A percentile compares a stretch with the other conserved stretches of the same genome.
These are phyloP conservation scores for Agrochola circellaris DNA, from an alignment of 2,888 invertebrate species.

Conservation along the genomic window DNA sequence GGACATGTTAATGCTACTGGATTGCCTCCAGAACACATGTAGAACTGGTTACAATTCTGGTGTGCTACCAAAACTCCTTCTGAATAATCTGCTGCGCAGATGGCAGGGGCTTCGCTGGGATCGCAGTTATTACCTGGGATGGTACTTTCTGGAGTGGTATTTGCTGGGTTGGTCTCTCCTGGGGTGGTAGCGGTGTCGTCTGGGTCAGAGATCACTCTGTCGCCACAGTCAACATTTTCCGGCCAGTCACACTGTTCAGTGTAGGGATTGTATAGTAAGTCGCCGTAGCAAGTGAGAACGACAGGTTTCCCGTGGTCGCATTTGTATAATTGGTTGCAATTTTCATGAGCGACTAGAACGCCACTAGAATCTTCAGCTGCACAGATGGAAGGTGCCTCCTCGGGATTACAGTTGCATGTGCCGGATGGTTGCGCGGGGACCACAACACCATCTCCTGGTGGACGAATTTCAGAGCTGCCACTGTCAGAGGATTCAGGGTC, in stretches of 20 bases:
- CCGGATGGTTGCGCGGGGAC: constrained; percentile 24
- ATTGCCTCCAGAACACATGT: constrained; percentile 67
- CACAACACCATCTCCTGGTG: constrained; percentile 21
- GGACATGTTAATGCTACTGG: constrained; percentile 67
- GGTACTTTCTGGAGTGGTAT: constrained; percentile 1
- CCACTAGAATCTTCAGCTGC: constrained; percentile 50
- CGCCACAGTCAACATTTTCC: constrained; percentile 67
- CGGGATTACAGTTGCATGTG: constrained; percentile 64
- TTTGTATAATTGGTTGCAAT: constrained; percentile 71
- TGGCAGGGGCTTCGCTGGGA: constrained; percentile 68
- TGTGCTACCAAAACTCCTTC: constrained; percentile 71
- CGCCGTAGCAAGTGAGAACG: constrained; percentile 44
- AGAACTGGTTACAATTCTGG: constrained; percentile 75
- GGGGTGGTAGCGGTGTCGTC: not conserved
- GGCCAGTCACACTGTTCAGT: constrained; percentile 69
- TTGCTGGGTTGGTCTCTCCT: constrained; percentile 13
- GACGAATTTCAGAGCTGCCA: not conserved
- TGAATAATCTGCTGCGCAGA: constrained; percentile 69
- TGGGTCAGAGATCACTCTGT: constrained; percentile 56
- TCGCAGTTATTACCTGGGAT: constrained; percentile 49
- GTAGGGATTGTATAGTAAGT: constrained; percentile 65
- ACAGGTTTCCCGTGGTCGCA: constrained; percentile 67
- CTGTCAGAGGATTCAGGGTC: constrained; percentile 1
- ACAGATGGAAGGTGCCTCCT: constrained; percentile 70
- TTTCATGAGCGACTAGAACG: constrained; percentile 68